phyloP scores from a whole-genome alignment of 2,113 vertebrate genomes.

The Hemiscyllium ocellatum region DNA sequence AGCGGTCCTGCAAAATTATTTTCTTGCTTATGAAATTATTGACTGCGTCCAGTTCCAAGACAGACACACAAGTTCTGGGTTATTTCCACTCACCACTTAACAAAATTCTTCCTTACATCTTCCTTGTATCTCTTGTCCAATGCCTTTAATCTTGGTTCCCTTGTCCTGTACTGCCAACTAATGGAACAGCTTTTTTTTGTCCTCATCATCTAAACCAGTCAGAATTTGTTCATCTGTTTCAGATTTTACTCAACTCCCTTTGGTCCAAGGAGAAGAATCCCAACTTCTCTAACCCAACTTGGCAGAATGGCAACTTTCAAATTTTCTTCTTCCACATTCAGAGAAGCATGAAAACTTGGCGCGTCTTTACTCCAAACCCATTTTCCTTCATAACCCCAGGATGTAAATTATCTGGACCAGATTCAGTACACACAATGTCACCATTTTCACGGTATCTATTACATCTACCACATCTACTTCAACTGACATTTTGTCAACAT shows the following conservation, averaged over 20 bases:
- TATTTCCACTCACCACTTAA: background rate
- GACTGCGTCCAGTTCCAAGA: background rate
- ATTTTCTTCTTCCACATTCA: too few relatives aligned
- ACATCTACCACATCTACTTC: too few relatives aligned
- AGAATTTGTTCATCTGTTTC: background rate
- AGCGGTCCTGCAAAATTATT: background rate
- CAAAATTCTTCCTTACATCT: background rate
- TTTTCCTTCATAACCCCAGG: too few relatives aligned
- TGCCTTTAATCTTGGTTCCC: background rate
- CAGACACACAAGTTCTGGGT: background rate
- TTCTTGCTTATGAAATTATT: background rate
- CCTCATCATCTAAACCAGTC: background rate
- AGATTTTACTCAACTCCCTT: background rate
- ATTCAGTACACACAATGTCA: too few relatives aligned
- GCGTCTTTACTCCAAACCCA: too few relatives aligned
- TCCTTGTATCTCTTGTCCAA: background rate
- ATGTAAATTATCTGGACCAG: too few relatives aligned
- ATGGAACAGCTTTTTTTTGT: background rate
- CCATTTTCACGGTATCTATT: too few relatives aligned
- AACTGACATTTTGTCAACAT: too few relatives aligned
- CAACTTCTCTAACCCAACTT: too few relatives aligned
- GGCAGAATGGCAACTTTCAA: too few relatives aligned
- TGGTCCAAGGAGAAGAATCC: too few relatives aligned
- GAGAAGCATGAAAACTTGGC: too few relatives aligned
- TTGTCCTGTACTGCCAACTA: background rate